A percentile compares a stretch with the other conserved stretches of the same genome.
These are phyloP conservation scores for Ostrea edulis DNA, from an alignment of 1,140 invertebrate genomes.

Conservation along the genomic window DNA sequence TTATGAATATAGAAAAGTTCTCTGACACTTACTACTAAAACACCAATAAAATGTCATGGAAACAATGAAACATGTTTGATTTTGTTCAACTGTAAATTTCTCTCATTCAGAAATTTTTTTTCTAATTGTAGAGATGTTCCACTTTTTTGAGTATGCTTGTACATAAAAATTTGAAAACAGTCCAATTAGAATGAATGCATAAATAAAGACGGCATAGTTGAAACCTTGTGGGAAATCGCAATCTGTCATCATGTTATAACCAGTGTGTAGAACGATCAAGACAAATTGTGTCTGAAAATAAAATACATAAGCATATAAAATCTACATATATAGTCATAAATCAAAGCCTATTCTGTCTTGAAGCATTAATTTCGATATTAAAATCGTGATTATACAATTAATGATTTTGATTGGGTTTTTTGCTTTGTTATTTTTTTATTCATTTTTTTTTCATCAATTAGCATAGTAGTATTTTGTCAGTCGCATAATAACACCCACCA, in stretches of 20 bases:
- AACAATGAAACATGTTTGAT: too few relatives aligned
- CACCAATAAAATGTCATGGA: too few relatives aligned
- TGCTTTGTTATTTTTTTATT: neutral
- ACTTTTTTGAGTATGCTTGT: constrained; percentile 33
- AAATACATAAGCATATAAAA: constrained; percentile 26
- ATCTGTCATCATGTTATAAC: constrained; percentile 87
- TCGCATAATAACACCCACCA: constrained; percentile 56
- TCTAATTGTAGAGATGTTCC: neutral
- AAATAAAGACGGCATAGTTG: constrained; percentile 87
- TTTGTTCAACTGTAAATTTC: too few relatives aligned
- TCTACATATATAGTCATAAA: neutral
- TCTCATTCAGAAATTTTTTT: too few relatives aligned
- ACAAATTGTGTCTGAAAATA: constrained; percentile 88
- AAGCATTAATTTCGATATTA: neutral
- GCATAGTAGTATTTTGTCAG: too few relatives aligned
- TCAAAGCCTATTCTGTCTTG: neutral
- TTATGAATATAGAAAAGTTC: too few relatives aligned
- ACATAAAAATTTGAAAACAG: constrained; percentile 53
- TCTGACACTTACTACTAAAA: too few relatives aligned
- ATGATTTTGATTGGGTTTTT: neutral
- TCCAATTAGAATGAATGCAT: constrained; percentile 83
- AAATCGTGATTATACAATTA: neutral
- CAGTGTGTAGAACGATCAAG: constrained; percentile 88
- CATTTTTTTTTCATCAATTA: neutral
- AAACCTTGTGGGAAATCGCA: constrained; percentile 96